Evolutionary conservation across 2,113 vertebrate genomes (phyloP).

Genomic region (Centropus bengalensis): DNA sequence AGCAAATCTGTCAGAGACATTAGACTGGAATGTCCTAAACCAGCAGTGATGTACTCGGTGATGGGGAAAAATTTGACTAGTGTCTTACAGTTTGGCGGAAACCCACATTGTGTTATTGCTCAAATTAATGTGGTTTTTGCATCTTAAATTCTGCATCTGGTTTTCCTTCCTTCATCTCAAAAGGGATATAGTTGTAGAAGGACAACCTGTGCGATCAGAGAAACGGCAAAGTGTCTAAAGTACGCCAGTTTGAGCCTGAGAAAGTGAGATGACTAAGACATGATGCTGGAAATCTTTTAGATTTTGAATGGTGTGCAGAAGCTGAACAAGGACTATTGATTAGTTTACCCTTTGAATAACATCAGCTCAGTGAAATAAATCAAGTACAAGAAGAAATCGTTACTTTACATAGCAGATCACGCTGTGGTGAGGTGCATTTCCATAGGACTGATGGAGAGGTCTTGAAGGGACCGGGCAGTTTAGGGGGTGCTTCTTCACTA

Average conservation of each 20-base stretch:
- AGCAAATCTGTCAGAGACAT: background rate
- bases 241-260: background rate
- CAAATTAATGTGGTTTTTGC: background rate
- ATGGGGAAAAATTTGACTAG: background rate
- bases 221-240: background rate
- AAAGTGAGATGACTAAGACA: background rate
- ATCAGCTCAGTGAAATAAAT: background rate
- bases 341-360: background rate
- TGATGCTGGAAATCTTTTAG: background rate
- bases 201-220: background rate
- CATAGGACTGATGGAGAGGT: background rate
- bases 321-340: background rate
- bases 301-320: background rate
- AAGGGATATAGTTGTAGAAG: background rate
- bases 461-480: background rate
- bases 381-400: background rate
- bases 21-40: background rate
- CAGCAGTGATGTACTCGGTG: fast-evolving
- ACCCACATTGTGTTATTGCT: background rate
- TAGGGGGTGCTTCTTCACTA: background rate
- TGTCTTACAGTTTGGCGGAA: background rate
- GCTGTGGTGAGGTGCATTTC: background rate
- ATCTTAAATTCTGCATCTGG: background rate
- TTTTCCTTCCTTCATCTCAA: background rate
- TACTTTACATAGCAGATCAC: background rate